Conservation (phyloP, 2,113 vertebrate species). For the Toxotes jaculatrix region DNA sequence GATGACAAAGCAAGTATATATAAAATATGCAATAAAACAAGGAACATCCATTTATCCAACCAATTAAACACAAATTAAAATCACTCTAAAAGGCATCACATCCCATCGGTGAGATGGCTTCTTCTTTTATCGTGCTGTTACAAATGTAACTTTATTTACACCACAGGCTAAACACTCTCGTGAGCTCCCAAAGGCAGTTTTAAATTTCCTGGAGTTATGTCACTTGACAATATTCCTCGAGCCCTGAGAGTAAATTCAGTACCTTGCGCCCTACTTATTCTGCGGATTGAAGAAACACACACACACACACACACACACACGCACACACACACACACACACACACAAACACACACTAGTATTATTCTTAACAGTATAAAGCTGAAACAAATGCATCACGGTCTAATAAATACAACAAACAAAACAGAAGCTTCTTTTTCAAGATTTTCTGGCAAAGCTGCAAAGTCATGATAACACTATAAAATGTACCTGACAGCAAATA, state of each 20-base stretch:
- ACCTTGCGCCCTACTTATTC: conserved; percentile 33
- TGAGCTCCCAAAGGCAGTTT: conserved; percentile 48
- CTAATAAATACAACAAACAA: conserved; percentile 52
- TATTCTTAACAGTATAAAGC: conserved; percentile 21
- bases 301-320: not conserved
- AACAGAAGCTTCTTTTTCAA: conserved; percentile 5
- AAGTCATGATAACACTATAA: conserved; percentile 38
- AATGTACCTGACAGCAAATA: conserved; percentile 18
- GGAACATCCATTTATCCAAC: conserved; percentile 30
- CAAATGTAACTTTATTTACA: conserved; percentile 41
- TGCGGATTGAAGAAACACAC: conserved; percentile 27
- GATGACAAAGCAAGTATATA: conserved; percentile 51
- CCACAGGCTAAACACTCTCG: conserved; percentile 35
- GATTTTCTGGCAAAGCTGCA: conserved; percentile 40
- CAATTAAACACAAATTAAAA: conserved; percentile 48
- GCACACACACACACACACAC: not conserved
- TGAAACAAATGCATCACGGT: conserved; percentile 59
- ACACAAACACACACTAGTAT: not conserved
- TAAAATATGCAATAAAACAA: conserved; percentile 58
- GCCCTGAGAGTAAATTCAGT: conserved; percentile 53
- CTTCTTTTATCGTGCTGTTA: conserved; percentile 20
- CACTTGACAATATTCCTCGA: conserved; percentile 42
- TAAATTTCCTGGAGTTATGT: conserved; percentile 42
- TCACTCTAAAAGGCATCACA: not conserved
- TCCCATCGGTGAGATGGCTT: conserved; percentile 3